These are phyloP conservation scores for Rhodeus uyekii DNA, from an alignment of 2,797 vertebrate species.

Conservation along the genomic window DNA sequence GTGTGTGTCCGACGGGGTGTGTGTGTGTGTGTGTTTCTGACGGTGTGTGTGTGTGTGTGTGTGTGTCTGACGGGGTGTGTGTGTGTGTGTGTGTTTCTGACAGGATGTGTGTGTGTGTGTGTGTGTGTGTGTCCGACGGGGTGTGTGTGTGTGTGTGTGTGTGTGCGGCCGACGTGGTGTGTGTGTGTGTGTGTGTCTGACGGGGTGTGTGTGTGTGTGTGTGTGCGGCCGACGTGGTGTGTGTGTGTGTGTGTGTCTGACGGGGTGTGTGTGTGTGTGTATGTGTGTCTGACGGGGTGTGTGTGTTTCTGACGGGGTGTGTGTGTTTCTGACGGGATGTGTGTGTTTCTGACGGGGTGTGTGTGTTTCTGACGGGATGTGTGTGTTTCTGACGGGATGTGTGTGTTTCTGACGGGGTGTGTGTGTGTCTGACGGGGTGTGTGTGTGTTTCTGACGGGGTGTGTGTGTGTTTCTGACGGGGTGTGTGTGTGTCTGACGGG, in stretches of 20 bases:
- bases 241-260: background rate
- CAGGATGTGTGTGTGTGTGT: slow-evolving; percentile 27
- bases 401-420: background rate
- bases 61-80: background rate
- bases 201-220: slow-evolving; percentile 38
- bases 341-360: background rate
- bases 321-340: slow-evolving; percentile 44
- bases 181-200: slow-evolving; percentile 53
- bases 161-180: background rate
- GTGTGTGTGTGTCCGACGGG: background rate
- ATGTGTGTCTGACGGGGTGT: background rate
- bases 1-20: background rate
- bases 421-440: background rate
- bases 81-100: background rate
- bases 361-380: background rate
- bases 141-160: background rate
- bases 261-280: slow-evolving; percentile 26
- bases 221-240: no score
- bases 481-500: background rate
- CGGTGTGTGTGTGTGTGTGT: no score
- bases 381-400: slow-evolving; percentile 44
- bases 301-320: background rate
- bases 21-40: slow-evolving; percentile 35
- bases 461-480: background rate
- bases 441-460: no score